phyloP scores from a whole-genome alignment of 2,113 vertebrate genomes.

The Taxidea taxus region DNA sequence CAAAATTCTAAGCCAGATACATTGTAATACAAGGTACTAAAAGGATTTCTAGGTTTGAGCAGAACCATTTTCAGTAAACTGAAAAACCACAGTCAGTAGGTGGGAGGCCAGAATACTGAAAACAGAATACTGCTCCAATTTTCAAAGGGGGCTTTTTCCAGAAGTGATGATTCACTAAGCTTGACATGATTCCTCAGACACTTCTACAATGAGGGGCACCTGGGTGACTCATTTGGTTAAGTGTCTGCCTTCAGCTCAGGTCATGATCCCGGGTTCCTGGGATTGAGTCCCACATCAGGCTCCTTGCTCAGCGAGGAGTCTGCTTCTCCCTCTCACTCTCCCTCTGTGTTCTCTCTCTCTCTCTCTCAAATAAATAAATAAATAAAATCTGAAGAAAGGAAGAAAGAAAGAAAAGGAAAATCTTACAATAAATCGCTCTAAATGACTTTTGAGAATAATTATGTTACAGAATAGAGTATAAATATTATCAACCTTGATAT shows the following conservation, averaged over 20 bases:
- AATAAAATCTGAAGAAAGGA: not conserved
- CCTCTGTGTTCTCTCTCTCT: not conserved
- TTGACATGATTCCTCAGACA: slow-evolving; percentile 5
- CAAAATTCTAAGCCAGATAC: not conserved
- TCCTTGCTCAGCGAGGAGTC: not conserved
- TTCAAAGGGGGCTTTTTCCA: not conserved
- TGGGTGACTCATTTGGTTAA: not conserved
- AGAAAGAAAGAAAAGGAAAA: not conserved
- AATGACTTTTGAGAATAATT: slow-evolving; percentile 28
- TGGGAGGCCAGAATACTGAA: not conserved
- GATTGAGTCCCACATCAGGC: not conserved
- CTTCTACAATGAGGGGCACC: not conserved
- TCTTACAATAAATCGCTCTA: not conserved
- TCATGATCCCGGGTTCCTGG: not conserved
- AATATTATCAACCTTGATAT: slow-evolving; percentile 1
- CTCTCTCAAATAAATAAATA: not conserved
- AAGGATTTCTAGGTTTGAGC: not conserved
- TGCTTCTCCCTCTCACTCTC: not conserved
- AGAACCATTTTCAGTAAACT: not conserved
- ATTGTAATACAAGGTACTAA: not conserved
- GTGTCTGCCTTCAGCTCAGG: not conserved
- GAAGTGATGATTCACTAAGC: not conserved
- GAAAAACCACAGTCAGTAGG: not conserved
- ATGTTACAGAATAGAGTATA: not conserved
- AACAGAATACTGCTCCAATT: not conserved